A percentile compares a stretch with the other conserved stretches of the same genome.
Evolutionary conservation across 2,888 invertebrate species (phyloP).

Genomic region (Andrena haemorrhoa): DNA sequence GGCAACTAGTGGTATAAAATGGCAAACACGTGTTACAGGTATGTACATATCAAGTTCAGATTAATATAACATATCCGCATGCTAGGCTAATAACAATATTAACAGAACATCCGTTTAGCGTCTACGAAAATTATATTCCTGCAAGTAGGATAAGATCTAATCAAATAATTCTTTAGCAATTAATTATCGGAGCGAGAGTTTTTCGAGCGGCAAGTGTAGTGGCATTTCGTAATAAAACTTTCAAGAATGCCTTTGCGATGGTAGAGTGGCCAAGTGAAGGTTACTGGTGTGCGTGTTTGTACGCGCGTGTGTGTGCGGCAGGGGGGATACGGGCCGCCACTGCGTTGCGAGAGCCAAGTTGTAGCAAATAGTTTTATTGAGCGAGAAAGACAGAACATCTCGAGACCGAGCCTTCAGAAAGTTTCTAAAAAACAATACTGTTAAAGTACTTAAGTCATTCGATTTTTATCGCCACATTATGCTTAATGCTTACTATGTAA

Average conservation of each 20-base stretch:
- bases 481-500: no score
- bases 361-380: not conserved
- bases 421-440: not conserved
- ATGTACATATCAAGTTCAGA: no score
- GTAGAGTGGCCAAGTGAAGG: constrained; percentile 6
- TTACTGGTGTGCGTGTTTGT: not conserved
- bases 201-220: not conserved
- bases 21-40: no score
- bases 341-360: not conserved
- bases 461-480: no score
- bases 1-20: no score
- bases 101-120: not conserved
- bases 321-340: not conserved
- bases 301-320: not conserved
- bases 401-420: not conserved
- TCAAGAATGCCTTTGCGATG: constrained; percentile 4
- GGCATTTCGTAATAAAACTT: constrained; percentile 9
- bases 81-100: not conserved
- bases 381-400: constrained; percentile 2
- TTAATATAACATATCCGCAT: not conserved
- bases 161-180: not conserved
- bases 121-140: not conserved
- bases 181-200: constrained; percentile 7
- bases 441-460: not conserved
- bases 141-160: not conserved